phyloP scores from a whole-genome alignment of 2,888 invertebrate species.

The Siphlonurus alternatus region DNA sequence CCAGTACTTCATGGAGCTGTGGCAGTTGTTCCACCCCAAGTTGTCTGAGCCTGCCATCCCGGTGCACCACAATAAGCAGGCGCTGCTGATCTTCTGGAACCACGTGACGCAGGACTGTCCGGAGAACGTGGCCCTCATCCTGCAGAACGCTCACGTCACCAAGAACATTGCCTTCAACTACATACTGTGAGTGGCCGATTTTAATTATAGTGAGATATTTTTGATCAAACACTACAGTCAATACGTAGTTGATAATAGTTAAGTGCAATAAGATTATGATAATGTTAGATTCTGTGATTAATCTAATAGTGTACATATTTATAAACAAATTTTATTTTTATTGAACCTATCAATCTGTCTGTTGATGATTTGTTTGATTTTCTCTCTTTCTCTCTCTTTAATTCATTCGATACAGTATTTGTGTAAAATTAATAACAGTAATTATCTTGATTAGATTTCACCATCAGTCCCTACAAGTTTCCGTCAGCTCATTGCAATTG shows the following conservation, averaged over 20 bases:
- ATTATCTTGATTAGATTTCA: no score
- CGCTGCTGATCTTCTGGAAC: slow-evolving; percentile 84
- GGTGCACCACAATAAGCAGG: slow-evolving; percentile 90
- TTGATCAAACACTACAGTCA: no score
- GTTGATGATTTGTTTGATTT: no score
- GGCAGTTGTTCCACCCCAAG: slow-evolving; percentile 89
- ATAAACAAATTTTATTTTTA: no score
- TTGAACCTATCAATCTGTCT: no score
- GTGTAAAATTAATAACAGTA: no score
- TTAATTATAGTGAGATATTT: slow-evolving; percentile 3
- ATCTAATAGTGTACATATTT: background rate
- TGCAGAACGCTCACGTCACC: slow-evolving; percentile 71
- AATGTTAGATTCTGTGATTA: background rate
- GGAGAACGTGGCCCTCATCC: slow-evolving; percentile 77
- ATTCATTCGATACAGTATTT: no score
- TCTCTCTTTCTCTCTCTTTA: no score
- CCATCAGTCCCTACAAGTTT: no score
- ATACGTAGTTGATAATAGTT: no score
- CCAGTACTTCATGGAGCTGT: slow-evolving; percentile 77
- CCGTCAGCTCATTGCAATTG: no score
- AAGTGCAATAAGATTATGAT: background rate
- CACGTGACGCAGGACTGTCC: slow-evolving; percentile 83
- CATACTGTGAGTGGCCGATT: slow-evolving; percentile 55
- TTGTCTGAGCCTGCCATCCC: slow-evolving; percentile 88
- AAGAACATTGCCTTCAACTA: slow-evolving; percentile 95